Conservation (phyloP, 2,888 invertebrate species). For the Camptogramma bilineatum region DNA sequence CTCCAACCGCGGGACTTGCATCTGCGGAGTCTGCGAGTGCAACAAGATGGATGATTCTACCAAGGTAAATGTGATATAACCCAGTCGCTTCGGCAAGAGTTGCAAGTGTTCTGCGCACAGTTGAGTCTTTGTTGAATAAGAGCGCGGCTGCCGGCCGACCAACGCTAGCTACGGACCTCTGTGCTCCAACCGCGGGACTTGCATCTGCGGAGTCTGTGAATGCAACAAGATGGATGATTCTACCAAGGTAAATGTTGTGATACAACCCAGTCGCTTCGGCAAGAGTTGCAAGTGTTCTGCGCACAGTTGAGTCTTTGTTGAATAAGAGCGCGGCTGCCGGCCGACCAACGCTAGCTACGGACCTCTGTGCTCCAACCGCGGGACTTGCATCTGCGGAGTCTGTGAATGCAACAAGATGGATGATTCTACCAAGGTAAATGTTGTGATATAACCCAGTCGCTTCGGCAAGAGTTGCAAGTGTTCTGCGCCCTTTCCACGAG, state of each 20-base stretch:
- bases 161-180: conserved; percentile 90
- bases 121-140: conserved; percentile 73
- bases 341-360: conserved; percentile 90
- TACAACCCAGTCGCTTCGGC: conserved; percentile 90
- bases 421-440: conserved; percentile 87
- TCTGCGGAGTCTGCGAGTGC: conserved; percentile 95
- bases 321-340: conserved; percentile 87
- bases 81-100: conserved; percentile 91
- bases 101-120: conserved; percentile 93
- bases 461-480: conserved; percentile 97
- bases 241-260: conserved; percentile 83
- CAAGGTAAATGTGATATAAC: conserved; percentile 81
- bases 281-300: conserved; percentile 94
- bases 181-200: conserved; percentile 95
- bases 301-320: conserved; percentile 71
- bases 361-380: conserved; percentile 93
- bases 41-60: conserved; percentile 87
- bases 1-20: conserved; percentile 94
- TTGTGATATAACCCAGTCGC: conserved; percentile 82
- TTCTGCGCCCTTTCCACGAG: conserved; percentile 73
- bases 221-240: conserved; percentile 90
- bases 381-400: conserved; percentile 94
- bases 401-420: conserved; percentile 92
- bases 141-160: conserved; percentile 88
- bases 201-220: conserved; percentile 94